Percentiles rank a stretch among this genome's conserved stretches.
Evolutionary conservation across 2,113 vertebrate genomes (phyloP).

Genomic region (Petromus typicus): DNA sequence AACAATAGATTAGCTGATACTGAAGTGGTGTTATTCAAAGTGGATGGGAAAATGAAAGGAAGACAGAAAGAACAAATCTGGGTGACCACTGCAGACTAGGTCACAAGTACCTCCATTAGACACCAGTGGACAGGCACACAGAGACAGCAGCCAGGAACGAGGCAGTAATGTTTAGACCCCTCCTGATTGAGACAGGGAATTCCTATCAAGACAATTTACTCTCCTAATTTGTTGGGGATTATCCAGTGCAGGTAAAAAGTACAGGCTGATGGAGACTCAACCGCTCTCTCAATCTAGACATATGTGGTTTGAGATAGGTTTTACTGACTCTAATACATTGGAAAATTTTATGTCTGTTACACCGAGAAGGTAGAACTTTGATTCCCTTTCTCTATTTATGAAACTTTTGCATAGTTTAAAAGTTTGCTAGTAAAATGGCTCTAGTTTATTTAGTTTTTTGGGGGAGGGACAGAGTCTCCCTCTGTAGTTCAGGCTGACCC

Average conservation of each 20-base stretch:
- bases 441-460: not conserved
- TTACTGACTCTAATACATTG: not conserved
- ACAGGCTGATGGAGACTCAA: not conserved
- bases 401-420: not conserved
- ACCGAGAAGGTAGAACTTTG: not conserved
- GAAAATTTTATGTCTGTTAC: not conserved
- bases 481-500: too few relatives aligned
- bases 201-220: not conserved
- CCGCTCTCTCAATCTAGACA: not conserved
- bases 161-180: fast-evolving
- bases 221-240: not conserved
- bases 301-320: not conserved
- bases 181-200: not conserved
- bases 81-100: not conserved
- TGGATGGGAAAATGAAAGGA: not conserved
- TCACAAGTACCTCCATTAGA: not conserved
- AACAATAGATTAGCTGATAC: not conserved
- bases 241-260: not conserved
- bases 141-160: fast-evolving
- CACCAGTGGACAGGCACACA: fast-evolving
- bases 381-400: not conserved
- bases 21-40: not conserved
- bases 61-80: not conserved
- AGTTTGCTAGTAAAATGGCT: not conserved
- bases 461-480: too few relatives aligned